These are phyloP conservation scores for Atethmia centrago DNA, from an alignment of 2,888 invertebrate genomes.

Conservation along the genomic window DNA sequence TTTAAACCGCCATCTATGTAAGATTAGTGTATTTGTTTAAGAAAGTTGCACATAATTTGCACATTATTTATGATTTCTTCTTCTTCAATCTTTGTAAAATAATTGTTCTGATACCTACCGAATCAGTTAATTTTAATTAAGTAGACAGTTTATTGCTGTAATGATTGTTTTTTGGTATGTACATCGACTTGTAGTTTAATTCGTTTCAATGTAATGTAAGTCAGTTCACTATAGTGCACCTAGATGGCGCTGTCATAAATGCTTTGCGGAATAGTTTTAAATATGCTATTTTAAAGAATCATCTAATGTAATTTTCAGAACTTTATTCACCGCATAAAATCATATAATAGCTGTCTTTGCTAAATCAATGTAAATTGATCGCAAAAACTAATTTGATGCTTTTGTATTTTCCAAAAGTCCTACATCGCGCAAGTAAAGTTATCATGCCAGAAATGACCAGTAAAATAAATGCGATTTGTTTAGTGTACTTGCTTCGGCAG, in stretches of 20 bases:
- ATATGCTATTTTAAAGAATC: fast-evolving
- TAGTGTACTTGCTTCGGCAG: conserved; percentile 79
- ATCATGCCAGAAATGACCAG: fast-evolving
- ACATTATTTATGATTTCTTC: neutral
- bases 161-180: neutral
- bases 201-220: fast-evolving
- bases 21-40: neutral
- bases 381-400: fast-evolving
- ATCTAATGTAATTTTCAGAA: fast-evolving
- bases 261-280: fast-evolving
- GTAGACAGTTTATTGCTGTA: neutral
- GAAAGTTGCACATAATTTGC: neutral
- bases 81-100: neutral
- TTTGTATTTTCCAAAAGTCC: neutral
- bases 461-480: fast-evolving
- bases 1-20: neutral
- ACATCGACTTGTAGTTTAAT: neutral
- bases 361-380: fast-evolving
- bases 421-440: conserved; percentile 23
- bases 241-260: conserved; percentile 33
- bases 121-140: neutral
- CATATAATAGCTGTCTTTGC: fast-evolving
- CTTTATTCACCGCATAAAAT: fast-evolving
- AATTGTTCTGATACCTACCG: neutral
- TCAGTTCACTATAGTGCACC: neutral